Conservation (phyloP, 2,113 vertebrate genomes). For the Caretta caretta region DNA sequence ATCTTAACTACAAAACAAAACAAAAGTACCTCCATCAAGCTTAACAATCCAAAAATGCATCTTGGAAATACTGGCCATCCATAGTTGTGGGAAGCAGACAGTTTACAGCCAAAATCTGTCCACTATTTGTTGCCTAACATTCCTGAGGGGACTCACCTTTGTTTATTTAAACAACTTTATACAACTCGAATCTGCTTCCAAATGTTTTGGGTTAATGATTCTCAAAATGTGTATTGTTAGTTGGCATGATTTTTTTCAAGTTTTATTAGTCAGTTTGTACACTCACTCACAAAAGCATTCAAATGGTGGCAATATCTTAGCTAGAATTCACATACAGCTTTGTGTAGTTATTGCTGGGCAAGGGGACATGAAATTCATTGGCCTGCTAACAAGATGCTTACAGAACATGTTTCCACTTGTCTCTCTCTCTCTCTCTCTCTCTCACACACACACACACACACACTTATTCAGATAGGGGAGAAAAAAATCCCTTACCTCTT, state of each 20-base stretch:
- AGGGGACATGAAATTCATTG: not conserved
- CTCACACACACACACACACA: not conserved
- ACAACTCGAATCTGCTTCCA: not conserved
- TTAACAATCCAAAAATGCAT: slow-evolving; percentile 24
- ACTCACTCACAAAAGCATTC: not conserved
- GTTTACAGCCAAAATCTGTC: slow-evolving; percentile 48
- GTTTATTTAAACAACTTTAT: slow-evolving; percentile 27
- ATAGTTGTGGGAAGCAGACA: slow-evolving; percentile 33
- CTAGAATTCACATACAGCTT: not conserved
- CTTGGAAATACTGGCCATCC: not conserved
- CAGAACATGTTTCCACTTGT: not conserved
- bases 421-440: not conserved
- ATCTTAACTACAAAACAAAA: not conserved
- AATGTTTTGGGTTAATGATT: not conserved
- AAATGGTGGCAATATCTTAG: rapidly evolving
- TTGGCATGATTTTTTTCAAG: rapidly evolving
- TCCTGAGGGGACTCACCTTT: slow-evolving; percentile 32
- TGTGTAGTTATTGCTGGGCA: not conserved
- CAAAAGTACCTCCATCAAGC: not conserved
- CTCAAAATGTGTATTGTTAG: slow-evolving; percentile 30
- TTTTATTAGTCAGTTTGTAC: not conserved
- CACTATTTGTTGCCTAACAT: slow-evolving; percentile 32
- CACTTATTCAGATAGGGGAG: not conserved
- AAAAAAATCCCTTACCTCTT: not conserved
- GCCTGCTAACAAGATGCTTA: not conserved